phyloP scores from a whole-genome alignment of 1,140 invertebrate genomes.

The Antheraea pernyi region DNA sequence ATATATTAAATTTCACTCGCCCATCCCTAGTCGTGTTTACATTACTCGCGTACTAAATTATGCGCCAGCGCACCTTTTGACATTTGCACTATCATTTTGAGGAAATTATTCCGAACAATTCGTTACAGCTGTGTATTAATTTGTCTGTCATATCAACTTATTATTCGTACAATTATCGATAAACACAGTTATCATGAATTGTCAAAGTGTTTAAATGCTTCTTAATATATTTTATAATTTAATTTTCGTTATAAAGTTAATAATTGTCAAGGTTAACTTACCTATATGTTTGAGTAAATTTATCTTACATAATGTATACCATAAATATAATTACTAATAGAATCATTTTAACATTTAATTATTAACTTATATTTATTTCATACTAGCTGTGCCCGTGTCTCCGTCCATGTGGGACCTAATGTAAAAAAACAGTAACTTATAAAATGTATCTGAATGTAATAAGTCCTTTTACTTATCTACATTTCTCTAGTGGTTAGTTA shows the following conservation, averaged over 20 bases:
- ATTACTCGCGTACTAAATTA: slow-evolving; percentile 11
- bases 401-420: too few relatives aligned
- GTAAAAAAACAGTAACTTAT: too few relatives aligned
- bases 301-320: too few relatives aligned
- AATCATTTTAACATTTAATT: too few relatives aligned
- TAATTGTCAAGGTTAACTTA: background rate
- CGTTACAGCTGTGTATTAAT: background rate
- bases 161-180: background rate
- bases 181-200: background rate
- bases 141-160: background rate
- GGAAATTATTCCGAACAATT: slow-evolving; percentile 26
- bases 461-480: too few relatives aligned
- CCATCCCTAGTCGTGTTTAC: background rate
- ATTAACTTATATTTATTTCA: too few relatives aligned
- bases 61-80: slow-evolving; percentile 50
- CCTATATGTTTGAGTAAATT: too few relatives aligned
- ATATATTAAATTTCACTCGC: too few relatives aligned
- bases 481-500: too few relatives aligned
- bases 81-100: slow-evolving; percentile 35
- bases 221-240: background rate
- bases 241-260: background rate
- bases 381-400: too few relatives aligned
- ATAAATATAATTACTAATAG: too few relatives aligned
- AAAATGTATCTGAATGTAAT: too few relatives aligned
- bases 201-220: background rate